A percentile compares a stretch with the other conserved stretches of the same genome.
phyloP scores from a whole-genome alignment of 2,113 vertebrate species.

The Dromas ardeola region DNA sequence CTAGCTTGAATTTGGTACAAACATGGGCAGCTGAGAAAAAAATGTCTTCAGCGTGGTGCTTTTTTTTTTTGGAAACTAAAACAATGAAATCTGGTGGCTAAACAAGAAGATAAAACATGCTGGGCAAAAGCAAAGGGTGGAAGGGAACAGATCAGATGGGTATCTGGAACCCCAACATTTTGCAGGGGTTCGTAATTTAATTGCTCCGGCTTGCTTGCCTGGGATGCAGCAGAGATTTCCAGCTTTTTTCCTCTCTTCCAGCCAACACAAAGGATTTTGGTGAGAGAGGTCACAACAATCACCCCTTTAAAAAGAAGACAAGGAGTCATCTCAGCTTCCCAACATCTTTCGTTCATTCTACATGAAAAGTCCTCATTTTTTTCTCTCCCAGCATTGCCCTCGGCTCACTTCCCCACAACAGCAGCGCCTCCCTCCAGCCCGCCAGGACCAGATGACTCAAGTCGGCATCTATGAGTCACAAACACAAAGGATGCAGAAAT shows the following conservation, averaged over 20 bases:
- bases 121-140: background rate
- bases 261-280: background rate
- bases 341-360: background rate
- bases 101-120: background rate
- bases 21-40: background rate
- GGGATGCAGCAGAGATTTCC: background rate
- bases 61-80: background rate
- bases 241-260: background rate
- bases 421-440: background rate
- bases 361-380: background rate
- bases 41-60: background rate
- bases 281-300: background rate
- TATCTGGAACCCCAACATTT: background rate
- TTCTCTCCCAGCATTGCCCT: background rate
- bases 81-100: background rate
- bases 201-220: background rate
- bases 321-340: background rate
- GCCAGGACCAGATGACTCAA: constrained; percentile 2
- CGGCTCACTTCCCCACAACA: background rate
- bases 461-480: constrained; percentile 34
- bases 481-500: constrained; percentile 54
- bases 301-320: constrained; percentile 12
- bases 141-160: background rate
- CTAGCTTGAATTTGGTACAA: background rate
- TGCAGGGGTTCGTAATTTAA: background rate